Evolutionary conservation across 2,888 invertebrate species (phyloP), one percentile per base, ranked within the genome.

Genomic region (Plagiodera versicolora): DNA sequence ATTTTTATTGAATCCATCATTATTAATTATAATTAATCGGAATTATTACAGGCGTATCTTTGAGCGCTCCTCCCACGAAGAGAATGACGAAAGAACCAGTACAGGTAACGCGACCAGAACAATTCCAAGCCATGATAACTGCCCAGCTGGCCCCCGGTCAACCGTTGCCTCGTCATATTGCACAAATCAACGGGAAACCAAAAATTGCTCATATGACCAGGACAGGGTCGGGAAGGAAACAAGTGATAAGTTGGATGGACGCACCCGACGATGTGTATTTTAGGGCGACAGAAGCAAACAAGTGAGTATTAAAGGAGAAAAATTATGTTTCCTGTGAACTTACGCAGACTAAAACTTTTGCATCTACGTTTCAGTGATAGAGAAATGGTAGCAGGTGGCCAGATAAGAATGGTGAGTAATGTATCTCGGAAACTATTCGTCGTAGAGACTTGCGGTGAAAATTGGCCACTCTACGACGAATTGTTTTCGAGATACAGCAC

Each of bases 181-280:
- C 86, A 60, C 89, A 89, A 79, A 88, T 89, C 71, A 94, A 89
- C 83, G 94, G 88, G 74, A 92, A 90, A 83, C 91, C 91, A 70
- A 90, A 91, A 80, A 88, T 89, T 74, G 87, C 91, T 71, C 87
- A 89, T 74, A 89, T 91, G 81, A 89, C 91, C 61, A 86, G 92
- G 64, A 88, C 90, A 18, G 87, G 88, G 32, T 86, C 87, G 60
- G 87, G 87, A 30, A 87, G 94, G 52, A 94, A 95, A 77, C 95
- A 94, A 82, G 94, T 95, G 74, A 94, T 96, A 79, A 95, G 95
- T 77, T 96, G 95, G 95, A 95, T 95, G 90, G 97, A 98, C 81
- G 96, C 96, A 60, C 96, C 96, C 18, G 97, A 98, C 79, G 97
- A 98, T 83, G 91, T 97, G 68, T 97, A 94, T 83, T 97, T 95